Conservation (phyloP, 2,888 invertebrate genomes). For the Phorcus lineatus region DNA sequence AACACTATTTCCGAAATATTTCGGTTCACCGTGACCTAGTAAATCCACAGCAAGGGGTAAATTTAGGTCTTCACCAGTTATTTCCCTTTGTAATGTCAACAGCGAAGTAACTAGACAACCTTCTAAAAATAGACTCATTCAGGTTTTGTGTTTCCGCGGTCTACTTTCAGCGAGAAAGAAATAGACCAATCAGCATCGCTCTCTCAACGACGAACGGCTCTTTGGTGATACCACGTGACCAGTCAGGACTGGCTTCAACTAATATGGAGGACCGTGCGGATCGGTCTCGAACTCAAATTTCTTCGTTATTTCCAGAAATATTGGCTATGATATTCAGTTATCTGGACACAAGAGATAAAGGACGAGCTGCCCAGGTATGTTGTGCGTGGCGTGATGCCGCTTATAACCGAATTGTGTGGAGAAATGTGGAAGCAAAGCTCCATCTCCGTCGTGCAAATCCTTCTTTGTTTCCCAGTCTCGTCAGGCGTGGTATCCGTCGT, state of each 20-base stretch:
- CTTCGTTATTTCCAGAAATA: conserved; percentile 92
- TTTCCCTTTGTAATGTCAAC: not conserved
- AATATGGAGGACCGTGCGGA: conserved; percentile 40
- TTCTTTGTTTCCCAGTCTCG: conserved; percentile 89
- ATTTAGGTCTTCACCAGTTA: not conserved
- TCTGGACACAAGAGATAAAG: conserved; percentile 90
- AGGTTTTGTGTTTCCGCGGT: conserved; percentile 4
- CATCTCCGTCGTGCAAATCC: conserved; percentile 88
- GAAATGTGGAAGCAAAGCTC: conserved; percentile 92
- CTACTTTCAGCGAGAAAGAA: not conserved
- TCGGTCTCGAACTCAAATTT: conserved; percentile 79
- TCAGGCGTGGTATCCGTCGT: conserved; percentile 89
- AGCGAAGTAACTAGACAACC: not conserved
- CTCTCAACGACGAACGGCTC: conserved; percentile 8
- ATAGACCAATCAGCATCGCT: conserved; percentile 27
- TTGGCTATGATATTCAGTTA: conserved; percentile 93
- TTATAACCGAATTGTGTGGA: conserved; percentile 94
- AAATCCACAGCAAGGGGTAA: not conserved
- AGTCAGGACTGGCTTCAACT: conserved; percentile 45
- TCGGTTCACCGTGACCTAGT: not conserved
- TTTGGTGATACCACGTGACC: conserved; percentile 33
- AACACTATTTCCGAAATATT: not conserved
- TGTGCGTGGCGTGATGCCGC: conserved; percentile 92
- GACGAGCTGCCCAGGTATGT: conserved; percentile 90
- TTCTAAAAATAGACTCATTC: not conserved